Evolutionary conservation across 1,140 invertebrate species (phyloP).

Genomic region (Drosophila eugracilis): DNA sequence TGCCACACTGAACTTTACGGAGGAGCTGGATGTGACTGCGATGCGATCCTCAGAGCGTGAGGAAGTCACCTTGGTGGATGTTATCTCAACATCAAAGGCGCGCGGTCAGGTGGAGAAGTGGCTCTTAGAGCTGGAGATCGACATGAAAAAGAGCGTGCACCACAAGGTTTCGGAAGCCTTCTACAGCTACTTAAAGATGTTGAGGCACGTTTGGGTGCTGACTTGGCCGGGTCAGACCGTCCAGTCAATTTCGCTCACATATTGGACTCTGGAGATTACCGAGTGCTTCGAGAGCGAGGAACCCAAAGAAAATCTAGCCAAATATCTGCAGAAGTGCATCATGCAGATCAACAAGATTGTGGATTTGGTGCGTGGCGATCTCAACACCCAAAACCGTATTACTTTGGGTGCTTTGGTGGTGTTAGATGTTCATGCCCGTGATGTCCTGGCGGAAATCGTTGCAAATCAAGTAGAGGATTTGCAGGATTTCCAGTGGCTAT

Average conservation of each 20-base stretch:
- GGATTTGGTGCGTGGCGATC: conserved; percentile 92
- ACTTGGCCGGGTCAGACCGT: conserved; percentile 95
- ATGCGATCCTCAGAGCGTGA: conserved; percentile 96
- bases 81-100: conserved; percentile 95
- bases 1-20: conserved; percentile 93
- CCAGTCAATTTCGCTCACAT: conserved; percentile 93
- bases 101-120: conserved; percentile 98
- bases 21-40: conserved; percentile 93
- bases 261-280: conserved; percentile 95
- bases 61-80: conserved; percentile 90
- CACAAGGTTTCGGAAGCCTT: conserved; percentile 88
- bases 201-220: conserved; percentile 92
- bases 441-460: conserved; percentile 91
- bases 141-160: conserved; percentile 96
- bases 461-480: conserved; percentile 88
- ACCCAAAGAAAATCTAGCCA: conserved; percentile 84
- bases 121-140: conserved; percentile 95
- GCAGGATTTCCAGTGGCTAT: conserved; percentile 96
- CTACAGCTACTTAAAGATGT: conserved; percentile 88
- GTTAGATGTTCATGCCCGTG: conserved; percentile 95
- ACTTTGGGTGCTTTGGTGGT: conserved; percentile 96
- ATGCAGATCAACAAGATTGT: conserved; percentile 93
- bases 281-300: conserved; percentile 87
- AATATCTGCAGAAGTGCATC: conserved; percentile 87
- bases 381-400: conserved; percentile 95